phyloP scores from a whole-genome alignment of 2,113 vertebrate species.

The Nipponia nippon region DNA sequence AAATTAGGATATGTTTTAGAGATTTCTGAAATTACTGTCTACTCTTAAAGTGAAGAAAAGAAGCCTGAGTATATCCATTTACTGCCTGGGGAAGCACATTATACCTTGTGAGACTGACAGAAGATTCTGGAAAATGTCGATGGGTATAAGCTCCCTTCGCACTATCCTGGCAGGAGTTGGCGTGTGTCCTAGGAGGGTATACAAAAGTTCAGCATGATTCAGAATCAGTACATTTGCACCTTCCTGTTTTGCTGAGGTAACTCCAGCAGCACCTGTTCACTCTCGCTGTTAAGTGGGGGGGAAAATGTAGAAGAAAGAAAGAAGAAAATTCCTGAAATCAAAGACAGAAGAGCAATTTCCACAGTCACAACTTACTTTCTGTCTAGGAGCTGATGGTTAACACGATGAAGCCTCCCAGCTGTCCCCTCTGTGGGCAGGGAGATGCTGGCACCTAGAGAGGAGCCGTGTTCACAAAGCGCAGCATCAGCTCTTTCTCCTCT shows the following conservation, averaged over 20 bases:
- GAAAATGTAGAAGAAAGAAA: background rate
- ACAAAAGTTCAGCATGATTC: fast-evolving
- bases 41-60: background rate
- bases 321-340: background rate
- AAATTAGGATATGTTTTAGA: background rate
- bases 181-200: fast-evolving
- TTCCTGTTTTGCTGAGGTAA: background rate
- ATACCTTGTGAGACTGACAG: background rate
- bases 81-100: background rate
- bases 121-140: background rate
- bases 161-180: background rate
- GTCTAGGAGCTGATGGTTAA: background rate
- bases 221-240: background rate
- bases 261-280: background rate
- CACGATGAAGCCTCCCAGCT: background rate
- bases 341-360: background rate
- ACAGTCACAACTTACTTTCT: fast-evolving
- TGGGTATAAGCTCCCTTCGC: fast-evolving
- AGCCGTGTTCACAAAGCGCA: background rate
- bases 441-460: background rate
- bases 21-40: background rate
- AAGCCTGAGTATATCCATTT: background rate
- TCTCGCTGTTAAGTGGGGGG: background rate
- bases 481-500: background rate
- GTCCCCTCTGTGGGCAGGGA: background rate